Conservation (phyloP, 2,113 vertebrate genomes). For the Caranx melampygus region DNA sequence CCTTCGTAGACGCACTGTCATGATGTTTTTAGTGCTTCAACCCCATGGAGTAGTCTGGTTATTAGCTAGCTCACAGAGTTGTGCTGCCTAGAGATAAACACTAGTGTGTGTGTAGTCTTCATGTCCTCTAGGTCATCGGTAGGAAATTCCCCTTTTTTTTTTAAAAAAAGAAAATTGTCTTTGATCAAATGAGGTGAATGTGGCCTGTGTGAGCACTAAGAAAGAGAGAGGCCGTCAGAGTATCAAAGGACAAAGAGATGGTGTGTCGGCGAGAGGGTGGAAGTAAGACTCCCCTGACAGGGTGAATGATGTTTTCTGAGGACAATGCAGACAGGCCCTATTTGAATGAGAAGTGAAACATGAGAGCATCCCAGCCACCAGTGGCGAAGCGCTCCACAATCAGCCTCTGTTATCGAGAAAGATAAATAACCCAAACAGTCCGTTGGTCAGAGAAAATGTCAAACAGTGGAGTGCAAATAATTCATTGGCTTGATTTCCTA, state of each 20-base stretch:
- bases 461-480: conserved; percentile 63
- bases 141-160: background rate
- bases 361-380: conserved; percentile 70
- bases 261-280: conserved; percentile 48
- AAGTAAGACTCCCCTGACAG: conserved; percentile 72
- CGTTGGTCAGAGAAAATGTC: conserved; percentile 57
- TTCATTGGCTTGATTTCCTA: conserved; percentile 70
- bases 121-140: background rate
- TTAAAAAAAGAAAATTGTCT: background rate
- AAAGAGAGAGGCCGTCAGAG: conserved; percentile 33
- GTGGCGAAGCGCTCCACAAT: conserved; percentile 67
- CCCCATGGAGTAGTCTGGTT: conserved; percentile 19
- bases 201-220: conserved; percentile 9
- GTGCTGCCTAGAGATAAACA: background rate
- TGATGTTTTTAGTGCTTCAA: conserved; percentile 18
- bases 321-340: conserved; percentile 74
- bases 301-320: conserved; percentile 71
- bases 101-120: background rate
- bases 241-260: conserved; percentile 42
- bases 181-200: conserved; percentile 30
- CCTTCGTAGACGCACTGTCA: conserved; percentile 17
- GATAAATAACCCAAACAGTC: conserved; percentile 70
- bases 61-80: conserved; percentile 11
- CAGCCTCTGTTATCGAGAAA: conserved; percentile 67
- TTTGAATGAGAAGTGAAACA: conserved; percentile 79